These are phyloP conservation scores for Nomada ferruginata DNA, from an alignment of 2,888 invertebrate species.

Conservation along the genomic window DNA sequence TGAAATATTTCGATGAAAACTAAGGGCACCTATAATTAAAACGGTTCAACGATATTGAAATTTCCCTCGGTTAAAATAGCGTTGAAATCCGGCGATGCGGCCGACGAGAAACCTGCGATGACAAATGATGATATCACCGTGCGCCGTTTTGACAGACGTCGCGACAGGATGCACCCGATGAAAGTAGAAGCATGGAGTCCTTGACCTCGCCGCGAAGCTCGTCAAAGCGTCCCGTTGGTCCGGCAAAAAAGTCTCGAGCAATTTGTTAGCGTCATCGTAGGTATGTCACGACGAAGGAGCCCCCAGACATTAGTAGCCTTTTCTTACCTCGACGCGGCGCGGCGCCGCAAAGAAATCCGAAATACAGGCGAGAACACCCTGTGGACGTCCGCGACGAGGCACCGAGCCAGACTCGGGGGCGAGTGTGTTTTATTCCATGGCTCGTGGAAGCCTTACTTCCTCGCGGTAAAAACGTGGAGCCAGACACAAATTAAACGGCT, in stretches of 20 bases:
- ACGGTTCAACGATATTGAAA: neutral
- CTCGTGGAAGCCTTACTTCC: conserved; percentile 46
- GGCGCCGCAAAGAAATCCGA: conserved; percentile 55
- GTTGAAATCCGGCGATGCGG: neutral
- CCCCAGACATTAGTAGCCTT: conserved; percentile 41
- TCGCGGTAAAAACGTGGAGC: conserved; percentile 69
- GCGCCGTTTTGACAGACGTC: conserved; percentile 20
- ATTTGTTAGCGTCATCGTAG: conserved; percentile 64
- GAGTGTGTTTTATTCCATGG: conserved; percentile 41
- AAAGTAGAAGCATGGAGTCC: conserved; percentile 27
- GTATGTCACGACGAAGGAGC: conserved; percentile 42
- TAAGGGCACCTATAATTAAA: neutral
- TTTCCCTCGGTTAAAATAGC: neutral
- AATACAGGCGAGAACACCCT: conserved; percentile 58
- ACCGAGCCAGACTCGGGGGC: conserved; percentile 21
- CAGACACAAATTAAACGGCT: conserved; percentile 75
- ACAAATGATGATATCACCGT: conserved; percentile 19
- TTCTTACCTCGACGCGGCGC: conserved; percentile 27
- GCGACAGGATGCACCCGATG: conserved; percentile 4
- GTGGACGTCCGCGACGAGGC: conserved; percentile 30
- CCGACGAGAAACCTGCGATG: conserved; percentile 1
- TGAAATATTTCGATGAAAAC: neutral
- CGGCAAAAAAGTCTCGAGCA: conserved; percentile 37
- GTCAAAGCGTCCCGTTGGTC: conserved; percentile 31
- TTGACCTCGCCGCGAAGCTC: conserved; percentile 14